Evolutionary conservation across 1,140 invertebrate genomes (phyloP).

Genomic region (Apocrypta bakeri): DNA sequence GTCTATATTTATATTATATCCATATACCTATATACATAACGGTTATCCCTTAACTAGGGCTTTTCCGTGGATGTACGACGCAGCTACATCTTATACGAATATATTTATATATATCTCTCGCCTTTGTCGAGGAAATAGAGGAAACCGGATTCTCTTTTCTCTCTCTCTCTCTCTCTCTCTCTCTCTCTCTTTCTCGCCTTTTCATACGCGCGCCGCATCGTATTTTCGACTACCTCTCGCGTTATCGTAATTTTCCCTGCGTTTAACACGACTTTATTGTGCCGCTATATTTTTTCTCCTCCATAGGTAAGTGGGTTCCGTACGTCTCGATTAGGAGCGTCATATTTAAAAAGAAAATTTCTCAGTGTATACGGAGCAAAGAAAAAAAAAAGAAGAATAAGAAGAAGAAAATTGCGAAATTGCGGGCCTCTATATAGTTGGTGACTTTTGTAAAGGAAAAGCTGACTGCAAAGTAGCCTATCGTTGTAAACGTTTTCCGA

Average conservation of each 20-base stretch:
- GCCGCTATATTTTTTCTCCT: no score
- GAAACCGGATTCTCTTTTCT: not conserved
- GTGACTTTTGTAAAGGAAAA: not conserved
- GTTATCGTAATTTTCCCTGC: conserved; percentile 26
- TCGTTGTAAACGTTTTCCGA: conserved; percentile 16
- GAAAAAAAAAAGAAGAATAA: not conserved
- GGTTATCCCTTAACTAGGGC: conserved; percentile 24
- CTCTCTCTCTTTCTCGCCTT: not conserved
- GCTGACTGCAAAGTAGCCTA: not conserved
- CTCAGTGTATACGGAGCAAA: not conserved
- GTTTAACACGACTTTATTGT: conserved; percentile 23
- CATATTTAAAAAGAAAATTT: not conserved
- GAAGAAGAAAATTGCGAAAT: conserved; percentile 22
- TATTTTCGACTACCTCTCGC: not conserved
- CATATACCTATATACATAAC: not conserved
- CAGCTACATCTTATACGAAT: not conserved
- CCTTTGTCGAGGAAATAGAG: not conserved
- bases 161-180: not conserved
- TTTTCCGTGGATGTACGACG: conserved; percentile 17
- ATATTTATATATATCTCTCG: not conserved
- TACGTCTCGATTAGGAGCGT: not conserved
- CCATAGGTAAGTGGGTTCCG: not conserved
- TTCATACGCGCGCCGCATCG: not conserved
- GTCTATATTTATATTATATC: not conserved
- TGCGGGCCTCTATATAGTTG: no score